Base-by-base conservation (phyloP, 2,888 invertebrate species). In the Mechanitis mazaeus region DNA sequence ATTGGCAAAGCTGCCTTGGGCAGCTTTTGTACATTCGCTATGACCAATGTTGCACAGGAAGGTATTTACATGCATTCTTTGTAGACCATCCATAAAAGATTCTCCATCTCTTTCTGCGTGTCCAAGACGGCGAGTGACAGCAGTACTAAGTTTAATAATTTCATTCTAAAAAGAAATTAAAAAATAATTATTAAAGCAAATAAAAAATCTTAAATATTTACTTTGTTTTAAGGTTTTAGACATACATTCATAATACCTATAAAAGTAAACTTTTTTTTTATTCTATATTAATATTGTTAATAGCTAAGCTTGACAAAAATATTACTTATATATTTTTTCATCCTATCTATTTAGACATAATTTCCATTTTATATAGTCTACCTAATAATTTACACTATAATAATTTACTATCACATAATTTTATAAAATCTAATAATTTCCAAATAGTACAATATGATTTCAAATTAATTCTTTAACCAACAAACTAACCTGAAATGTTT, bases 31-130 rank as follows among this genome's bases (percentile, higher is more conserved):
- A 64, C 92, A 92, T 12, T 77, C 72, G 1, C 75, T 50, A 50
- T 91, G 83, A 0, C 83, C 88, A 7, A 86, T 76, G 54, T 86
- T 78, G 66, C 92, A 94, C 0, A 93, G 90, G 90, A 92, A 92
- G 12, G 83, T 78, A 72, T 92, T 85, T 0, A 93, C 80, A 55
- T 91, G 82, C 79, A 86, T 85, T 59, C 93, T 83, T 47, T 92
- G 83, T 46, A 92, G 79, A 64, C 91, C 85, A 1, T 86, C 88
- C 73, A 93, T 85, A 71, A 88, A 92, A 7, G 84, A 73, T 50
- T 92, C 92, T 0, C 72, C 71, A 0, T 67, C 64, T 0, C 74
- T 69, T 58, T 93, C 93, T 1, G 76, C 71, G 68, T 87, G 92
- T 1, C 91, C 91, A 4, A 93, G 83, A n/a, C 85, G 79, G 0